Percentiles rank a stretch among this genome's conserved stretches.
Conservation (phyloP, 2,888 invertebrate genomes). For the Clusia tigrina region DNA sequence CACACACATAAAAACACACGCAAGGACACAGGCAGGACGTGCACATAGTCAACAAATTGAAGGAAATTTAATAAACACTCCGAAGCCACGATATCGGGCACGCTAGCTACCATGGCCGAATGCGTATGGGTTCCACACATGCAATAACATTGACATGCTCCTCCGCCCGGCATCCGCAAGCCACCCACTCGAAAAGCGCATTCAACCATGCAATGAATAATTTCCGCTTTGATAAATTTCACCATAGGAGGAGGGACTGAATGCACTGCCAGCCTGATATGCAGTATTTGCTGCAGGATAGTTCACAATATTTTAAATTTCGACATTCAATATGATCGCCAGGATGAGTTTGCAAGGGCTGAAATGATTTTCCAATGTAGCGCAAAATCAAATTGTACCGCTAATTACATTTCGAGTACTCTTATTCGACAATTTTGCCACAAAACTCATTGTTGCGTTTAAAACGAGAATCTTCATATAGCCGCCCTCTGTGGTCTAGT, state of each 20-base stretch:
- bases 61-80: conserved; percentile 3
- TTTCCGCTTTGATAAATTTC: conserved; percentile 56
- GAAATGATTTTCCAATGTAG: too few species aligned
- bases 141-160: not conserved
- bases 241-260: conserved; percentile 35
- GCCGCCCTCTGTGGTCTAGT: too few species aligned
- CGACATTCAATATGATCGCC: too few species aligned
- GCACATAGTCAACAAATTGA: not conserved
- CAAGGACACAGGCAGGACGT: not conserved
- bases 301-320: too few species aligned
- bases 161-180: not conserved
- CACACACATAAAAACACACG: not conserved
- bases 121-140: not conserved
- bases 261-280: not conserved
- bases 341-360: too few species aligned
- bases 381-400: too few species aligned
- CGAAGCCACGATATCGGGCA: not conserved
- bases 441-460: too few species aligned
- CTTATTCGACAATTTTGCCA: too few species aligned
- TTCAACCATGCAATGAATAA: conserved; percentile 57
- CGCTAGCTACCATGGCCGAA: not conserved
- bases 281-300: not conserved
- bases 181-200: conserved; percentile 47
- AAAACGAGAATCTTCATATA: too few species aligned
- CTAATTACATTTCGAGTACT: too few species aligned